These are phyloP conservation scores for Oppia nitens DNA, from an alignment of 1,140 invertebrate species.

Conservation along the genomic window DNA sequence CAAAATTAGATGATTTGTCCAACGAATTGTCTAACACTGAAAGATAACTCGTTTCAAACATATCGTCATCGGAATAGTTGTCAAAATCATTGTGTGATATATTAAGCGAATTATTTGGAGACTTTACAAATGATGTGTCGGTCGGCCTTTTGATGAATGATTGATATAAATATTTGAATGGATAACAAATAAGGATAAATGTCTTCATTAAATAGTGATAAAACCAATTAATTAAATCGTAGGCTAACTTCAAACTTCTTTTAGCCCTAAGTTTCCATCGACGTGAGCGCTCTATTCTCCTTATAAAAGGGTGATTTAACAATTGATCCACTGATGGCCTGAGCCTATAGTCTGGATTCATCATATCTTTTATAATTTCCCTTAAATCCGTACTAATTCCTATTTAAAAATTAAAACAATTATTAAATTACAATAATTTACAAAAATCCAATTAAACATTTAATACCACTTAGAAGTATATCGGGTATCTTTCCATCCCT, in stretches of 20 bases:
- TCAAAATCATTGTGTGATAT: constrained; percentile 3
- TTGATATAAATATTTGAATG: neutral
- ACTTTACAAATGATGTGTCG: neutral
- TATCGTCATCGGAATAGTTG: constrained; percentile 16
- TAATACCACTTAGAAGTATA: constrained; percentile 28
- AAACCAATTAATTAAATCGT: neutral
- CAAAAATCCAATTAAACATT: neutral
- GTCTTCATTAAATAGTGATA: neutral
- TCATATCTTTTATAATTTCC: constrained; percentile 38
- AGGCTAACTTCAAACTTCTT: neutral
- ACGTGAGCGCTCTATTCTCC: neutral
- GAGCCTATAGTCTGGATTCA: constrained; percentile 33
- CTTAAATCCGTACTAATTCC: constrained; percentile 38
- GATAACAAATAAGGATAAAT: neutral
- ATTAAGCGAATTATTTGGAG: constrained; percentile 8
- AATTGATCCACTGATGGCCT: constrained; percentile 38
- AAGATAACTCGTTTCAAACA: neutral
- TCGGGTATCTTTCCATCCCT: constrained; percentile 35
- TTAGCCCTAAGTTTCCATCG: neutral
- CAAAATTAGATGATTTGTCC: neutral
- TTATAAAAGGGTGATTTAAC: constrained; percentile 22
- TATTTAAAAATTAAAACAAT: constrained; percentile 21
- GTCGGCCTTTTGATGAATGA: neutral
- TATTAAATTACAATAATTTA: neutral
- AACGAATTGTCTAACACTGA: neutral